These are phyloP conservation scores for Chlorops oryzae DNA, from an alignment of 1,140 invertebrate species.

Conservation along the genomic window DNA sequence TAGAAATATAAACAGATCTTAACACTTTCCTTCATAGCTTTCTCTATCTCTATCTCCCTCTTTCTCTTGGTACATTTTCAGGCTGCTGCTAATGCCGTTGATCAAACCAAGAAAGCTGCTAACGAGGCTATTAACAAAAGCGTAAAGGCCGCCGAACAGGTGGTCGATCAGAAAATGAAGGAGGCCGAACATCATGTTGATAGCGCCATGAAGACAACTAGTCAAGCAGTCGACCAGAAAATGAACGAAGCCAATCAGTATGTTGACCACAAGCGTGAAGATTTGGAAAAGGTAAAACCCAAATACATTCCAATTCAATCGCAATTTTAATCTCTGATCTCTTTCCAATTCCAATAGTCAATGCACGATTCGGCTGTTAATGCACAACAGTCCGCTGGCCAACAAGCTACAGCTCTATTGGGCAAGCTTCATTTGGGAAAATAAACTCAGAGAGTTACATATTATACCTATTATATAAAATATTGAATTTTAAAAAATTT, in stretches of 20 bases:
- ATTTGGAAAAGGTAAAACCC: constrained; percentile 39
- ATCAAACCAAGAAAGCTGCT: constrained; percentile 46
- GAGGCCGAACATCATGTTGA: constrained; percentile 42
- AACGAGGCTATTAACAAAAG: constrained; percentile 47
- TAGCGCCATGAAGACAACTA: constrained; percentile 40
- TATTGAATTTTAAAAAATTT: no score
- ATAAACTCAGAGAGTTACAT: constrained; percentile 25
- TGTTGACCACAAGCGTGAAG: constrained; percentile 44
- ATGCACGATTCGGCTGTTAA: constrained; percentile 35
- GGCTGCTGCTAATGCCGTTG: constrained; percentile 42
- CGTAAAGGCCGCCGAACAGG: constrained; percentile 43
- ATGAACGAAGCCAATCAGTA: constrained; percentile 47
- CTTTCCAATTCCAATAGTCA: constrained; percentile 19
- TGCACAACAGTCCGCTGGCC: constrained; percentile 35
- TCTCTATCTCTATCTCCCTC: not conserved
- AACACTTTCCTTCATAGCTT: not conserved
- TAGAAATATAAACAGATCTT: no score
- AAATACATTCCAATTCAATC: not conserved
- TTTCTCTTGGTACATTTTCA: constrained; percentile 10
- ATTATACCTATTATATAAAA: no score
- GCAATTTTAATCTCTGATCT: not conserved
- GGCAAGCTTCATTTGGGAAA: constrained; percentile 42
- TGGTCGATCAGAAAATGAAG: constrained; percentile 44
- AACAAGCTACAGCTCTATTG: constrained; percentile 37
- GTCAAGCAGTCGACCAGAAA: constrained; percentile 45